Base-by-base conservation (phyloP, 1,140 invertebrate species). In the Bombus difficillimus region DNA sequence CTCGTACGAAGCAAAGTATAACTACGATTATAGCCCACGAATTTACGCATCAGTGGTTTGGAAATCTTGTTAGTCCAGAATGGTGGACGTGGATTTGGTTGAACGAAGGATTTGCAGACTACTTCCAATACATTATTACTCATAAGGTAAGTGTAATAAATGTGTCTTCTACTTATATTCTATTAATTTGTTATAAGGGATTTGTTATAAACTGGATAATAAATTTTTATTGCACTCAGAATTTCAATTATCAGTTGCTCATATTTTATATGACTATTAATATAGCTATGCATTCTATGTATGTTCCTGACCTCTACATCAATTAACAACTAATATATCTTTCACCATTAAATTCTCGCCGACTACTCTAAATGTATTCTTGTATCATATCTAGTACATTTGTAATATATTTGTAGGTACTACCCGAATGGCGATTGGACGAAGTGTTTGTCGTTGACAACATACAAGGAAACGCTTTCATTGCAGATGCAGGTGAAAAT, bases 361-460 rank as follows among this genome's bases (percentile, higher is more conserved):
- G 25, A 62, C 1, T 62, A n/a, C 28, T n/a, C 4, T 28, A 12
- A 34, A 34, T 3, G 1, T 3, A 15, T 34, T 34, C 10, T 34
- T 22, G 12, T 1, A 18, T 68, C 6, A n/a, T 41, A 12, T 9
- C 4, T 15, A 15, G 15, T 47, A 71, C 5, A 69, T 39, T 2
- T 71, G 12, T 9, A 68, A 68, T 25, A 39, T 72, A 1, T 22
- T 41, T n/a, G 25, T 78, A 96, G 96, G 93, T 96, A 59, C 92
- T 95, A 78, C 95, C 96, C 13, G 92, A 96, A 80, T 98, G 97
- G 97, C 96, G 96, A 90, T 97, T 98, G 96, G 96, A 97, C 96
- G 97, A 98, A 87, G 97, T 97, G 93, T 98, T 98, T 93, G 96
- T 98, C 22, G 93, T 97, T 22, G 95, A 97, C 71, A 96, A 96